Conservation (phyloP, 2,797 vertebrate genomes). For the Sebastes trivittatus region DNA sequence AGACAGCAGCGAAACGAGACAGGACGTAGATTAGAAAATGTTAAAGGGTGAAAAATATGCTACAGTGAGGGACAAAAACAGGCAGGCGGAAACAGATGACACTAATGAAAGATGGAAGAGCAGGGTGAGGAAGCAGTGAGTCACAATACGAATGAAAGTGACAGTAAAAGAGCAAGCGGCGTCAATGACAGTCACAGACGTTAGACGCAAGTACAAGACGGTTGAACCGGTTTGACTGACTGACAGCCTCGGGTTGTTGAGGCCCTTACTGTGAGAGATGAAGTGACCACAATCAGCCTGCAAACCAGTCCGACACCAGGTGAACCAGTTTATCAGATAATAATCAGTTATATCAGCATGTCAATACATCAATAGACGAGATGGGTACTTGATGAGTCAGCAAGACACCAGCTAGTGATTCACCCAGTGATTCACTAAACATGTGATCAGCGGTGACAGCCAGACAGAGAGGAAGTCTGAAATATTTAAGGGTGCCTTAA, state of each 20-base stretch:
- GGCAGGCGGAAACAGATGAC: background rate
- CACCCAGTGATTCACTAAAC: background rate
- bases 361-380: background rate
- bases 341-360: background rate
- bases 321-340: background rate
- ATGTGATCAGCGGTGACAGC: background rate
- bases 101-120: background rate
- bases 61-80: background rate
- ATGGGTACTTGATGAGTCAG: background rate
- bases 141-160: background rate
- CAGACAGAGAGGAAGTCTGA: background rate
- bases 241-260: constrained; percentile 12
- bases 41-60: background rate
- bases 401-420: background rate
- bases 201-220: constrained; percentile 2
- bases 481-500: background rate
- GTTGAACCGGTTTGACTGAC: constrained; percentile 55
- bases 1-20: background rate
- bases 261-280: background rate
- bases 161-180: background rate
- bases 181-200: background rate
- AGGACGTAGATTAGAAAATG: background rate
- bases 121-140: background rate
- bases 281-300: background rate
- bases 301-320: background rate